Base-by-base conservation (phyloP, 2,888 invertebrate genomes). In the Julus scandinavius region DNA sequence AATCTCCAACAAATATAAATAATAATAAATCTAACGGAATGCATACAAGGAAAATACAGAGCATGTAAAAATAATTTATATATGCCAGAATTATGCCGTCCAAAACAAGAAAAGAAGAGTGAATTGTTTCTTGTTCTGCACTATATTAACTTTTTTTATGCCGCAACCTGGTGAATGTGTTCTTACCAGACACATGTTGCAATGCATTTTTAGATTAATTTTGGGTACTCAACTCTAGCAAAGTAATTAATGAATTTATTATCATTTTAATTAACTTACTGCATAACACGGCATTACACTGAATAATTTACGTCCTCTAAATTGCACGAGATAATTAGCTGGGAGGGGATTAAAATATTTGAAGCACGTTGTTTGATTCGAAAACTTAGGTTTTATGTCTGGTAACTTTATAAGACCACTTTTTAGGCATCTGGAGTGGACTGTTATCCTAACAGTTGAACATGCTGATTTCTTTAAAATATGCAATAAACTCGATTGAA, bases 281-380 rank as follows among this genome's bases (percentile, higher is more conserved):
- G 38, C 38, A 38, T 80, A 80, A 9, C 80, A 80, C 13, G 38
- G 80, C 29, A 38, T 80, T 80, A 80, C 80, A 11, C 15, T 38
- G 80, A 80, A 80, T 80, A 80, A 80, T 38, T 80, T 80, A 80
- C 80, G 80, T 80, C 7, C 38, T 29, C 13, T 13, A 80, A 38
- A 29, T 80, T 80, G 38, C 80, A 38, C 80, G 20, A 80, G 80
- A 80, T 80, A 80, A 80, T 80, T 80, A 38, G 11, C 38, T 80
- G 38, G 80, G 80, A 80, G 80, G 80, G 80, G 80, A 38, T 80
- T 38, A 80, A 13, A 29, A 38, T 38, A 80, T 38, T 80, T 80
- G 80, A 38, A 38, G 38, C 38, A 80, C 29, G 6, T 29, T 72
- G 29, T n/a, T 72, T 29, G 72, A 29, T 72, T 80, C 38, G n/a